A percentile compares a stretch with the other conserved stretches of the same genome.
These are phyloP conservation scores for Formica aserva DNA, from an alignment of 2,888 invertebrate species.

Conservation along the genomic window DNA sequence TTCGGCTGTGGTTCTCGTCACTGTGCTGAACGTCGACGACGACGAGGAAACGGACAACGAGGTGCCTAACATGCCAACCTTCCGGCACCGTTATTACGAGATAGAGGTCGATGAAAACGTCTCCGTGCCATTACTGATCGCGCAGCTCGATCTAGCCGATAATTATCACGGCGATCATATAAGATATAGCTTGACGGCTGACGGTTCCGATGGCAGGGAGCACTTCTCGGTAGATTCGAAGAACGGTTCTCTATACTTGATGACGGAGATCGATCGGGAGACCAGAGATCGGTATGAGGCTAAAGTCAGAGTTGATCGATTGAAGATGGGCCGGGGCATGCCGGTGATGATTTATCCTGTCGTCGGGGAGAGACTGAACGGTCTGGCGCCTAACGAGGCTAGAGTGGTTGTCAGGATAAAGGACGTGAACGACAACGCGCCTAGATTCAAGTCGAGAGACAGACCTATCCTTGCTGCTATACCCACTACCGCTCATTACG, in stretches of 20 bases:
- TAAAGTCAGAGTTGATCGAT: constrained; percentile 87
- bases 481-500: constrained; percentile 93
- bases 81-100: constrained; percentile 92
- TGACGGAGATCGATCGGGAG: constrained; percentile 92
- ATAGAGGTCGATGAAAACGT: constrained; percentile 94
- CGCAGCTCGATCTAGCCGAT: constrained; percentile 92
- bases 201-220: constrained; percentile 87
- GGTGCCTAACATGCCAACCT: constrained; percentile 84
- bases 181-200: constrained; percentile 89
- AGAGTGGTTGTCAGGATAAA: constrained; percentile 92
- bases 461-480: constrained; percentile 94
- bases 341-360: constrained; percentile 93
- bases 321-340: constrained; percentile 89
- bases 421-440: constrained; percentile 94
- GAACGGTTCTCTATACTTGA: constrained; percentile 92
- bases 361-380: constrained; percentile 90
- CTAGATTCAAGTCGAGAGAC: constrained; percentile 91
- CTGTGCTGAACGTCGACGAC: constrained; percentile 90
- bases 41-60: constrained; percentile 87
- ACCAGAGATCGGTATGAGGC: constrained; percentile 89
- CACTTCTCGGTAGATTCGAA: constrained; percentile 92
- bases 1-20: constrained; percentile 90
- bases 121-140: constrained; percentile 90
- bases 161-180: constrained; percentile 88
- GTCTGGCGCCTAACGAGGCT: constrained; percentile 91